These are phyloP conservation scores for Danio rerio DNA, from an alignment of 2,113 vertebrate genomes.

Conservation along the genomic window DNA sequence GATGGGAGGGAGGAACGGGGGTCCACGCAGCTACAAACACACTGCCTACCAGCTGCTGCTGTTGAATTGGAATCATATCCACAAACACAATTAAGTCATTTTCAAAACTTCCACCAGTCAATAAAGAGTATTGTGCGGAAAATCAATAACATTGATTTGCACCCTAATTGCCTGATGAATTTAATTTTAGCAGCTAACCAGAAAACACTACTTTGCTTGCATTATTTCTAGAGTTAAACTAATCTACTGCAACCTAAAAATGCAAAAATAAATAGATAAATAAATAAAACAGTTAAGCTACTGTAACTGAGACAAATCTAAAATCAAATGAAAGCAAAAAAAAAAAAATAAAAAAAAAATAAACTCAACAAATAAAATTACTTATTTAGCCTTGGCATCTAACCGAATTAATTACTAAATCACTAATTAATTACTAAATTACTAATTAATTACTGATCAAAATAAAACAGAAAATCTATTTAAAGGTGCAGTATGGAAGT, in stretches of 20 bases:
- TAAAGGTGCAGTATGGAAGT: too few species aligned
- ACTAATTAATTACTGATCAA: too few species aligned
- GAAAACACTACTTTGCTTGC: not conserved
- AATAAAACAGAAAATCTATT: too few species aligned
- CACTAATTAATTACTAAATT: too few species aligned
- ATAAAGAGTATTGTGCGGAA: slow-evolving; percentile 2
- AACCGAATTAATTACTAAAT: too few species aligned
- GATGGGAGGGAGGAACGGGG: slow-evolving; percentile 31
- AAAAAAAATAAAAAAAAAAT: too few species aligned
- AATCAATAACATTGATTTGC: slow-evolving; percentile 49
- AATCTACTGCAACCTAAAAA: not conserved
- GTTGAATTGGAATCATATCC: slow-evolving; percentile 60
- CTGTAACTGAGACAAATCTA: too few species aligned
- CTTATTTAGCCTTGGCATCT: too few species aligned
- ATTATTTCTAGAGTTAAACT: not conserved
- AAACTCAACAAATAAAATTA: too few species aligned
- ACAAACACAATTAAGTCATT: slow-evolving; percentile 68
- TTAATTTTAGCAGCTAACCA: not conserved
- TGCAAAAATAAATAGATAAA: too few species aligned
- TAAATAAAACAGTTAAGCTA: too few species aligned
- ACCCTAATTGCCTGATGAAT: slow-evolving; percentile 1
- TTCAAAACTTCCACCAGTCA: slow-evolving; percentile 28
- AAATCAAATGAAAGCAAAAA: too few species aligned
- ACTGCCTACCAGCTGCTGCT: slow-evolving; percentile 89
- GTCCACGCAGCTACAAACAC: slow-evolving; percentile 51